Evolutionary conservation across 1,140 invertebrate species (phyloP), one percentile per base, ranked within the genome.

Genomic region (Heliconius himera): DNA sequence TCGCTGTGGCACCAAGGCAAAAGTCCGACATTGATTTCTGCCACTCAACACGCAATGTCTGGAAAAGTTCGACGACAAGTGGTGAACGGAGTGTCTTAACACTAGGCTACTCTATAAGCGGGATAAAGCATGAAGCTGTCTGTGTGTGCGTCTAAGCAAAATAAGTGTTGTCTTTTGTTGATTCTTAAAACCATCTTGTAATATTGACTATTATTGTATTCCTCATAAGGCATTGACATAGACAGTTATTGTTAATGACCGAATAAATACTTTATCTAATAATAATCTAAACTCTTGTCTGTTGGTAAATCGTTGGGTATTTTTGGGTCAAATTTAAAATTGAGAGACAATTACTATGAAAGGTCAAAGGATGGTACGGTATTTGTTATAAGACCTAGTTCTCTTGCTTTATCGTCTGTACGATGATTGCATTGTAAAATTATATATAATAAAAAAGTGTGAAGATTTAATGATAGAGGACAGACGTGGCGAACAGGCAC

Each of bases 191-290:
- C 70, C 60, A 29, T 71, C 66, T 71, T 46, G 54, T 78, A 76
- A 36, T 78, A 81, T 78, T 81, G 66, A 78, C 77, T 22, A 78
- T 72, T 74, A 81, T 81, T 78, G 80, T 81, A 70, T 33, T 36
- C 76, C 73, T 60, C 51, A 38, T 77, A 70, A 33, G 66, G 73
- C 26, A 36, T 54, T 81, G 80, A 78, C 76, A 26, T 49, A 71
- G 80, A 81, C 46, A 51, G n/a, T 78, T 60, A 81, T 75, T 75
- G 73, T 78, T 56, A 72, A 78, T 74, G 56, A 26, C 72, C 33
- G 22, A 38, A 56, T 76, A 76, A 54, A 73, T 74, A 46, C 76
- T 54, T 70, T 74, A 78, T 78, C 60, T 51, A 74, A 73, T 20
- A 74, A 73, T 20, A 56, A 81, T 78, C 80, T 81, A 73, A 81